Percentiles rank a stretch among this genome's conserved stretches.
Conservation (phyloP, 2,888 invertebrate species). For the Epistrophe grossulariae region DNA sequence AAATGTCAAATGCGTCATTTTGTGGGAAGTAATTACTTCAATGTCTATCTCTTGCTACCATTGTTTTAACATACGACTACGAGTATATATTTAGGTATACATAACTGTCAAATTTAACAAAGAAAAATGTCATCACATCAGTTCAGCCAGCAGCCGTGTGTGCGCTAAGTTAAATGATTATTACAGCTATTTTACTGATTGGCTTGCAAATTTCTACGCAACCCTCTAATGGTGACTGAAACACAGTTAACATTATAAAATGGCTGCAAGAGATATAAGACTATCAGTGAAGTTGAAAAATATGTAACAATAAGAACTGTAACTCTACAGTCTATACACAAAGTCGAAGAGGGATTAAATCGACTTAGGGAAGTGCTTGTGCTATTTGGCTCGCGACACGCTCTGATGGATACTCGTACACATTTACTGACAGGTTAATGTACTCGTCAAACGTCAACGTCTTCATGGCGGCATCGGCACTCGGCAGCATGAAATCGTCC, state of each 20-base stretch:
- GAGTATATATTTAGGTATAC: too few relatives aligned
- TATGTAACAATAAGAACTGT: constrained; percentile 65
- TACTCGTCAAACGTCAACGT: constrained; percentile 65
- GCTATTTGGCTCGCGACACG: constrained; percentile 56
- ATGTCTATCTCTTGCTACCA: constrained; percentile 27
- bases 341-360: constrained; percentile 45
- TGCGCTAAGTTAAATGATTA: neutral
- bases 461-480: constrained; percentile 18
- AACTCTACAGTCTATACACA: constrained; percentile 32
- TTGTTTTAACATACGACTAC: constrained; percentile 35
- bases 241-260: constrained; percentile 46
- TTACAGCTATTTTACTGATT: constrained; percentile 41
- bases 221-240: constrained; percentile 39
- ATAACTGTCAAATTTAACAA: constrained; percentile 64
- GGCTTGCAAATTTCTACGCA: constrained; percentile 40
- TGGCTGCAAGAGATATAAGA: constrained; percentile 52
- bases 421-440: constrained; percentile 69
- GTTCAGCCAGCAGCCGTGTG: neutral
- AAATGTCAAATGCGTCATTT: constrained; percentile 53
- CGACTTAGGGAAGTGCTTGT: constrained; percentile 51
- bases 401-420: constrained; percentile 67
- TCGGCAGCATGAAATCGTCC: constrained; percentile 5
- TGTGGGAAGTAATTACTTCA: constrained; percentile 52
- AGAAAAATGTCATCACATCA: constrained; percentile 19
- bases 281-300: constrained; percentile 46